Conservation (phyloP, 2,888 invertebrate species). For the Cephus spinipes region DNA sequence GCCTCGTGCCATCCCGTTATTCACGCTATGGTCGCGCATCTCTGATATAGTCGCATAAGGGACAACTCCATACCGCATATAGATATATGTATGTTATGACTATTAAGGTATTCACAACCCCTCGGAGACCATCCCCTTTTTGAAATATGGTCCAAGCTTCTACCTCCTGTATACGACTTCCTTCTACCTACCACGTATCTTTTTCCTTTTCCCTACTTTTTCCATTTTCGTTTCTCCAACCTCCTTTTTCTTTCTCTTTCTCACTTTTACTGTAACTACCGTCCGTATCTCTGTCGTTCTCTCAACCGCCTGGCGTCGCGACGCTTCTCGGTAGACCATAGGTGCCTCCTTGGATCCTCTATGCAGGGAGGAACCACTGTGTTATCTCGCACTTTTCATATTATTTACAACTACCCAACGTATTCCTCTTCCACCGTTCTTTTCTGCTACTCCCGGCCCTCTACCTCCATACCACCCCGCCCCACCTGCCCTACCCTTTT, state of each 20-base stretch:
- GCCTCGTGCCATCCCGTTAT: conserved; percentile 5
- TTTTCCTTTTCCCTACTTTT: conserved; percentile 8
- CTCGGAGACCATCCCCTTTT: conserved; percentile 56
- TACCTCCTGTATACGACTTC: not conserved
- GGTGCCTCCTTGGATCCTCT: conserved; percentile 8
- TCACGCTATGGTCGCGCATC: not conserved
- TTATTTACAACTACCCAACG: conserved; percentile 50
- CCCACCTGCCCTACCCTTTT: not conserved
- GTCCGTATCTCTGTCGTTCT: conserved; percentile 2
- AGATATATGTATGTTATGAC: conserved; percentile 56
- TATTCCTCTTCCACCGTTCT: not conserved
- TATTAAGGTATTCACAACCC: conserved; percentile 64
- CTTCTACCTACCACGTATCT: not conserved
- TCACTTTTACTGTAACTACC: not conserved
- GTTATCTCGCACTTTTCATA: conserved; percentile 42
- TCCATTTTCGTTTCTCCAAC: conserved; percentile 23
- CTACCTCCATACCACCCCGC: conserved; percentile 1
- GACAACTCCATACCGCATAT: conserved; percentile 25
- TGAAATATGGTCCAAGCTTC: conserved; percentile 53
- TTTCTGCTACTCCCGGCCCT: not conserved
- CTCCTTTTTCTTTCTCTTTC: conserved; percentile 11
- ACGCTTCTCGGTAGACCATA: not conserved
- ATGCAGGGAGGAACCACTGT: conserved; percentile 18
- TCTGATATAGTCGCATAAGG: conserved; percentile 5
- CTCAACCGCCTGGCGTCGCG: conserved; percentile 20